Conservation (phyloP, 1,140 invertebrate genomes). For the Pseudomyrmex sp. region DNA sequence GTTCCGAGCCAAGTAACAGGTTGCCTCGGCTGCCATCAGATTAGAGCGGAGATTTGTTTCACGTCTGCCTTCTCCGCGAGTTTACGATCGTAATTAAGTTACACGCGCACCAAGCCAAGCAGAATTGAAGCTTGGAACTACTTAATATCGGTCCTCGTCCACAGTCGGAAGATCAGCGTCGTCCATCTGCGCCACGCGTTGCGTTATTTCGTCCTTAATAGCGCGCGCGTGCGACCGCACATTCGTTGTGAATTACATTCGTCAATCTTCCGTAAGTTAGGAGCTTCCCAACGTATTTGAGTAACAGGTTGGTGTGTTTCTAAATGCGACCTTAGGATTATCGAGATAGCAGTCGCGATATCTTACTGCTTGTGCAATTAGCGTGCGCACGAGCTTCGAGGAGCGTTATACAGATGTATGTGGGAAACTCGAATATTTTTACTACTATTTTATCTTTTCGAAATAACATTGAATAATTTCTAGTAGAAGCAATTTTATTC, state of each 20-base stretch:
- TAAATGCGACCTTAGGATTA: conserved; percentile 10
- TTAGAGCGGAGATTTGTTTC: conserved; percentile 51
- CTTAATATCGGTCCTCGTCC: neutral
- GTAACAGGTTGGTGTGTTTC: conserved; percentile 29
- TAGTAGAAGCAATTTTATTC: conserved; percentile 4
- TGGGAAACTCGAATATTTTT: too few species aligned
- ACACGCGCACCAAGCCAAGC: conserved; percentile 12
- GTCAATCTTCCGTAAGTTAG: conserved; percentile 26
- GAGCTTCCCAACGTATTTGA: neutral
- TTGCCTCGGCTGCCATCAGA: conserved; percentile 26
- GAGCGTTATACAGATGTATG: too few species aligned
- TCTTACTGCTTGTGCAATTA: neutral
- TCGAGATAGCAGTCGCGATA: neutral
- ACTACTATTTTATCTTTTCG: neutral
- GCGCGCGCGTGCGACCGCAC: neutral
- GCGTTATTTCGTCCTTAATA: conserved; percentile 37
- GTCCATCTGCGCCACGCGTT: neutral
- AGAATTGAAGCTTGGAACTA: neutral
- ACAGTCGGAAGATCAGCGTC: neutral
- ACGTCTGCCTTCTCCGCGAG: neutral
- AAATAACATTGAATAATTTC: conserved; percentile 14
- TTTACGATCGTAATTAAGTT: conserved; percentile 48
- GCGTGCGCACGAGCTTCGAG: neutral
- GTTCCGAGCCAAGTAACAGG: conserved; percentile 47
- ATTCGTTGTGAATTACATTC: neutral